Conservation (phyloP, 1,140 invertebrate genomes). For the Mya arenaria region DNA sequence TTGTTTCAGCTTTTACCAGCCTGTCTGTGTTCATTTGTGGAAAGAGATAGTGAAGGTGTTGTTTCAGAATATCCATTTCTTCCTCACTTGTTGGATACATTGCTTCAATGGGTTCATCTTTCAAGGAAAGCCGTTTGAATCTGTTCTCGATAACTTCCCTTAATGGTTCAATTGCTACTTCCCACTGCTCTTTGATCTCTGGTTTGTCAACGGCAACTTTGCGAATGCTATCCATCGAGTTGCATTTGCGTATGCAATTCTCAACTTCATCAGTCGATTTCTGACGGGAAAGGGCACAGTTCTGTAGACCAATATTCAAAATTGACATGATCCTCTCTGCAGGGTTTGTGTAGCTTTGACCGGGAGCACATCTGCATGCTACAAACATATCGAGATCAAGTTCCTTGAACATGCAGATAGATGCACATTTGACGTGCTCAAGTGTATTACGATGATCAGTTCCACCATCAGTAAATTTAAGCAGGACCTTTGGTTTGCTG, state of each 20-base stretch:
- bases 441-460: slow-evolving; percentile 57
- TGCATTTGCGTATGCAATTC: neutral
- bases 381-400: slow-evolving; percentile 55
- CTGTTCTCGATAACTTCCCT: neutral
- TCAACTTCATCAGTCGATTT: neutral
- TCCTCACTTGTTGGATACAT: neutral
- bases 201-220: neutral
- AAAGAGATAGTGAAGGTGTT: neutral
- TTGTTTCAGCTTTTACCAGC: neutral
- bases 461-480: slow-evolving; percentile 51
- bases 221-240: neutral
- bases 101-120: neutral
- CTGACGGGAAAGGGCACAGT: neutral
- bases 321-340: slow-evolving; percentile 61
- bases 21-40: neutral
- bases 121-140: neutral
- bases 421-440: slow-evolving; percentile 43
- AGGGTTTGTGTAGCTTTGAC: slow-evolving; percentile 59
- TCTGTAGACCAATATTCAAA: slow-evolving; percentile 51
- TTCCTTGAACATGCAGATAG: slow-evolving; percentile 54
- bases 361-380: slow-evolving; percentile 48
- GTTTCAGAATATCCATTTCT: neutral
- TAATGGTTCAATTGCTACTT: neutral
- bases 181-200: slow-evolving; percentile 2
- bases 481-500: slow-evolving; percentile 15